Conservation (phyloP, 2,113 vertebrate genomes). For the Stegastes partitus region DNA sequence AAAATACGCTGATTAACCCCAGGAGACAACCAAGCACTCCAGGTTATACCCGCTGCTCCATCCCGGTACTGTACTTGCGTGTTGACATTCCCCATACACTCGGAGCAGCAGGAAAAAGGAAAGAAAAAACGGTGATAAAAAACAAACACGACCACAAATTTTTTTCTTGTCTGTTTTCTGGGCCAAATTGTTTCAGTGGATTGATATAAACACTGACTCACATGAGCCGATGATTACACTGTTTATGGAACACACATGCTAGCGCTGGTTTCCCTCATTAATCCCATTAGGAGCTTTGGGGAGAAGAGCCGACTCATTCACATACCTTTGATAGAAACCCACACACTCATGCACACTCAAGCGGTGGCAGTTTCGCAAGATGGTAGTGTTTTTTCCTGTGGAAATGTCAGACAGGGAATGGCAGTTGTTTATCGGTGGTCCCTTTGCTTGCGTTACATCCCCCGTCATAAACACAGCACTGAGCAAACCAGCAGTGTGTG, state of each 20-base stretch:
- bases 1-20: slow-evolving; percentile 82
- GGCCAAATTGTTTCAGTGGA: slow-evolving; percentile 75
- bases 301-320: slow-evolving; percentile 53
- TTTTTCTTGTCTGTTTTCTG: slow-evolving; percentile 52
- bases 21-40: slow-evolving; percentile 62
- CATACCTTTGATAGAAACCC: slow-evolving; percentile 58
- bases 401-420: slow-evolving; percentile 45
- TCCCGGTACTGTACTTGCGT: slow-evolving; percentile 30
- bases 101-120: slow-evolving; percentile 16
- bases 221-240: slow-evolving; percentile 79
- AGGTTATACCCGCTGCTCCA: slow-evolving; percentile 49
- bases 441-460: slow-evolving; percentile 40
- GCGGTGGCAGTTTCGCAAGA: slow-evolving; percentile 50
- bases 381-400: slow-evolving; percentile 51
- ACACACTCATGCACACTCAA: background rate
- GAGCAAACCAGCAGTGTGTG: slow-evolving; percentile 39
- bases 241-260: slow-evolving; percentile 82
- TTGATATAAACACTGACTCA: slow-evolving; percentile 81
- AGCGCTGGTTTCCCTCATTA: slow-evolving; percentile 78
- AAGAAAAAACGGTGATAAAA: slow-evolving; percentile 52
- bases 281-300: slow-evolving; percentile 79
- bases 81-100: slow-evolving; percentile 54
- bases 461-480: slow-evolving; percentile 49
- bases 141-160: slow-evolving; percentile 63
- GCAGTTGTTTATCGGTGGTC: slow-evolving; percentile 47